These are phyloP conservation scores for Formicarius rufipectus DNA, from an alignment of 2,113 vertebrate genomes.

Conservation along the genomic window DNA sequence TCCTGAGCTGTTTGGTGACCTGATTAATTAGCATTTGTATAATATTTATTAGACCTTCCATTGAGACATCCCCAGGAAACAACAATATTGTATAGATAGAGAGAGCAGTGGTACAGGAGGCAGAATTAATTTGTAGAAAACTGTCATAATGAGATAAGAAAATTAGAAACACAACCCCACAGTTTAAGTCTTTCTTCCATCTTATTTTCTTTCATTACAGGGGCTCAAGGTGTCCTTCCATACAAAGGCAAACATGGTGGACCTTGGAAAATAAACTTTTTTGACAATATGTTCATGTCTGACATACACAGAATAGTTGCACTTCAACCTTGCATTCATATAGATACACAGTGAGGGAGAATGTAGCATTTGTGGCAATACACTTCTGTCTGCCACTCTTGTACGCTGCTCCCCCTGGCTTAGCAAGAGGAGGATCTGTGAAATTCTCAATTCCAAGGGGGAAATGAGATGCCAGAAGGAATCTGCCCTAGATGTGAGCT, in stretches of 20 bases:
- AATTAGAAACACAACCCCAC: background rate
- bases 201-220: background rate
- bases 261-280: background rate
- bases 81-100: background rate
- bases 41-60: slow-evolving; percentile 20
- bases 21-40: background rate
- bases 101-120: background rate
- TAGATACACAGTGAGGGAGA: background rate
- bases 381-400: background rate
- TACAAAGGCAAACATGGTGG: background rate
- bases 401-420: accelerated
- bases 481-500: background rate
- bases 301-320: background rate
- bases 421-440: background rate
- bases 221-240: background rate
- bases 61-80: background rate
- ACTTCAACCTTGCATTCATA: background rate
- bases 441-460: background rate
- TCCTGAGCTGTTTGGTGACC: background rate
- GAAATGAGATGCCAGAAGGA: background rate
- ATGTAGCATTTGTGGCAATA: background rate
- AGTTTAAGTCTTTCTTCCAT: background rate
- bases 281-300: background rate
- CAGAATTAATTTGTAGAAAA: background rate
- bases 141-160: background rate